phyloP scores from a whole-genome alignment of 2,113 vertebrate species.

The Halichoerus grypus region DNA sequence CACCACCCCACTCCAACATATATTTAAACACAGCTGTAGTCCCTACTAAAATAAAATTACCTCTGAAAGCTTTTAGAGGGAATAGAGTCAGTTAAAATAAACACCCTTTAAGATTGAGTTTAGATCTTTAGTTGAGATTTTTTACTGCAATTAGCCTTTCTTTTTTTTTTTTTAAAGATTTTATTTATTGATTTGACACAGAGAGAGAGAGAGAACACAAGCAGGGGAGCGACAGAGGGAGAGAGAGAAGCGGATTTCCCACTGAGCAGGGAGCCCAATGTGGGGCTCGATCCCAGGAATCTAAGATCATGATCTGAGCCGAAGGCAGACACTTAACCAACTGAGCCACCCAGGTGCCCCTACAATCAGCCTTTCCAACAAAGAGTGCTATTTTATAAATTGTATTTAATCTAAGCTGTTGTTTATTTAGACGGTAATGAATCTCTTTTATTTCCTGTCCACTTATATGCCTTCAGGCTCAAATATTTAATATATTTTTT shows the following conservation, averaged over 20 bases:
- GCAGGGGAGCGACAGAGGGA: too few relatives aligned
- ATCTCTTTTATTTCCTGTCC: not conserved
- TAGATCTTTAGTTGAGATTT: not conserved
- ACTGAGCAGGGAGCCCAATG: not conserved
- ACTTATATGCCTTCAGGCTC: not conserved
- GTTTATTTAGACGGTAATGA: not conserved
- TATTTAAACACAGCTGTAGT: not conserved
- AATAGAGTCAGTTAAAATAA: not conserved
- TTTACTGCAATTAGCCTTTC: not conserved
- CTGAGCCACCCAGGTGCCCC: too few relatives aligned
- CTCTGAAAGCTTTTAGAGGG: not conserved
- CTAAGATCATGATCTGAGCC: not conserved
- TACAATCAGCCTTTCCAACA: not conserved
- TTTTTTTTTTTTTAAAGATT: too few relatives aligned
- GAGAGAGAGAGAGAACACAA: too few relatives aligned
- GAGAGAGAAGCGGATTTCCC: too few relatives aligned
- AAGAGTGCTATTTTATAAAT: not conserved
- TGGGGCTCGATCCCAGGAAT: not conserved
- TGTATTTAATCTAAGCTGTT: not conserved
- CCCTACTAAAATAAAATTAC: slow-evolving; percentile 10
- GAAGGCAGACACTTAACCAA: not conserved
- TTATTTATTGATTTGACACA: too few relatives aligned
- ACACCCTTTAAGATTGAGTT: not conserved
- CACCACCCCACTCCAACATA: not conserved
- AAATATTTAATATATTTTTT: not conserved